Evolutionary conservation across 2,113 vertebrate genomes (phyloP), one percentile per base, ranked within the genome.

Genomic region (Toxotes jaculatrix): DNA sequence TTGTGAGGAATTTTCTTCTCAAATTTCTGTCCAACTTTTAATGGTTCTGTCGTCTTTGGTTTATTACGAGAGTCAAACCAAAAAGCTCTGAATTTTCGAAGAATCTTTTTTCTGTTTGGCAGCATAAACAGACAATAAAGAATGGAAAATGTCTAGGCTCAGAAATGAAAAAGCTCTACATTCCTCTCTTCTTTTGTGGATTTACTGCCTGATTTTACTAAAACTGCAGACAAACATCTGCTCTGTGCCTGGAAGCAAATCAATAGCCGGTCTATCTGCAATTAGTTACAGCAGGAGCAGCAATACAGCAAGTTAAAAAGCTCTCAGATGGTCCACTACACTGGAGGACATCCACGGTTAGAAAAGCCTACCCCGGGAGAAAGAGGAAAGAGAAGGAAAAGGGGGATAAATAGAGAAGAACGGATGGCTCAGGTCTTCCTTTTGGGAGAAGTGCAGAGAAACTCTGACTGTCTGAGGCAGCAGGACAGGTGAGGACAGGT

Each of bases 181-280:
- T 65, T 71, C 72, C 16, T 78, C 38, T 74, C 47, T 38, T 53
- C 79, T 47, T 56, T 5, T 67, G 43, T 70, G 57, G 49, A 74
- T 78, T 83, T 56, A 61, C 53, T 21, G 63, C 16, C 40, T 47
- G 69, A 64, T 61, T 80, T 56, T n/a, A 40, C 77, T 76, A 13
- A 81, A 84, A 62, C 60, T 67, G 79, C 71, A 83, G 47, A 76
- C 71, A 53, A 74, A 80, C 83, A 85, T 83, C 76, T 87, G 80
- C 61, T 79, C 12, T 2, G 12, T 55, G 79, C 74, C 75, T 85
- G 76, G 79, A 77, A 75, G 60, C 70, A 67, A 70, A 85, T 85
- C 82, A 79, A 79, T 79, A 73, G 32, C 31, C 32, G 11, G 75
- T 85, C 79, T 76, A 63, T 82, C 55, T 79, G 84, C 67, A 76